Base-by-base conservation (phyloP, 2,113 vertebrate species). In the Hypomesus transpacificus region DNA sequence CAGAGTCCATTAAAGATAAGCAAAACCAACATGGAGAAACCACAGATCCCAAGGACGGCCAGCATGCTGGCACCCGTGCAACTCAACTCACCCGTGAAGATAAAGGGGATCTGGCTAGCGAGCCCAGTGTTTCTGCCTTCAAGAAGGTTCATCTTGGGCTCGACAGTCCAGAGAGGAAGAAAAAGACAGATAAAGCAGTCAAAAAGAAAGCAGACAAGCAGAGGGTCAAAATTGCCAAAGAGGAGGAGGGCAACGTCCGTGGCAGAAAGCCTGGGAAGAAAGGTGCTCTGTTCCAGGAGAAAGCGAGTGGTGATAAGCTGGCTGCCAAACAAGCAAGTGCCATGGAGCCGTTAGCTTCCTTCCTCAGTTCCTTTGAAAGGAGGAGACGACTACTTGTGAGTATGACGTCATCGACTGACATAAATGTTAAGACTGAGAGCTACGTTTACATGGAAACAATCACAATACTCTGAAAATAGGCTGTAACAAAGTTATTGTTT, bases 301-400 rank as follows among this genome's bases (percentile, higher is more conserved):
- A 88, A 61, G 89, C 90, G 0, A 87, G 80, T 24, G 85, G 80
- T 67, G 75, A 85, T 18, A 92, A 93, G 67, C n/a, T 51, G 17
- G 18, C 69, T 11, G 69, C 86, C 8, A 93, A 90, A 61, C 76
- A 75, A 28, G 80, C 80, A 21, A 13, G 84, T 1, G 80, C 88
- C 46, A 88, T 73, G 73, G 92, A 86, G 77, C 80, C 84, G 0
- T 83, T 91, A 69, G 73, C 85, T 0, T 84, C 88, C 17, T 90
- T 96, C 59, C 80, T 95, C 76, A 88, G 90, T n/a, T 92, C 93
- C 69, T 95, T 96, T 79, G 94, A 96, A 87, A 93, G 92, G 81
- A 94, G 92, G 83, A 88, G 95, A 65, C 86, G 94, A 4, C 90
- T 96, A 3, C 84, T 96, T 16, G 94, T 96, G 90, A 93, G 94